Base-by-base conservation (phyloP, 1,140 invertebrate genomes). In the Colletes latitarsis region DNA sequence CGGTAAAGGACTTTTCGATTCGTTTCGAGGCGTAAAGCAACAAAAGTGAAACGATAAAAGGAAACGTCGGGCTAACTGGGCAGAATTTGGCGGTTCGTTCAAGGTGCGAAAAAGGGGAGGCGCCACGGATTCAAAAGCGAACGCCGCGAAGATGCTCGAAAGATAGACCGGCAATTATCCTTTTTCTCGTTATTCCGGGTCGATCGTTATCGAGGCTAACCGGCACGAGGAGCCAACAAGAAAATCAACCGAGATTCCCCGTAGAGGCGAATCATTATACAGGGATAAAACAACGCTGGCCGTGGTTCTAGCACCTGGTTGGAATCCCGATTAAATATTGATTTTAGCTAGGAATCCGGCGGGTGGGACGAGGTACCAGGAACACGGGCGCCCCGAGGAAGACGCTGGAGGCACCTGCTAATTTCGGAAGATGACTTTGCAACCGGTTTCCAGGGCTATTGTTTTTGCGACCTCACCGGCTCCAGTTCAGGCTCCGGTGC, bases 281-380 rank as follows among this genome's bases (percentile, higher is more conserved):
- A 43, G 5, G 14, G 60, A 19, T 88, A 62, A 88, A 82, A 88
- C 85, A 85, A 86, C 82, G 46, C 58, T 21, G 39, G 8, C 72
- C 21, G 46, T 46, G 64, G 46, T 86, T 89, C 90, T 89, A 80
- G 82, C 90, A 91, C 90, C 90, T 91, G 89, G 83, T 73, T 82
- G 53, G 79, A 86, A 60, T 58, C 62, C 53, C 81, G 76, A 84
- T 88, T 89, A 88, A 90, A 90, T 89, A 90, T 89, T 90, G 89
- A 90, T 88, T 88, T 89, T 88, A 62, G 66, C 82, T 53, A 77
- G 71, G 58, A 76, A 63, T 30, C 12, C 64, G n/a, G 1, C 14
- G 30, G n/a, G 17, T 15, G 14, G 41, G 17, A n/a, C 0, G 12
- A 68, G 66, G 53, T 17, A 63, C 70, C 63, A 41, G 63, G 30